Conservation (phyloP, 2,113 vertebrate genomes). For the Butastur rufipennis region DNA sequence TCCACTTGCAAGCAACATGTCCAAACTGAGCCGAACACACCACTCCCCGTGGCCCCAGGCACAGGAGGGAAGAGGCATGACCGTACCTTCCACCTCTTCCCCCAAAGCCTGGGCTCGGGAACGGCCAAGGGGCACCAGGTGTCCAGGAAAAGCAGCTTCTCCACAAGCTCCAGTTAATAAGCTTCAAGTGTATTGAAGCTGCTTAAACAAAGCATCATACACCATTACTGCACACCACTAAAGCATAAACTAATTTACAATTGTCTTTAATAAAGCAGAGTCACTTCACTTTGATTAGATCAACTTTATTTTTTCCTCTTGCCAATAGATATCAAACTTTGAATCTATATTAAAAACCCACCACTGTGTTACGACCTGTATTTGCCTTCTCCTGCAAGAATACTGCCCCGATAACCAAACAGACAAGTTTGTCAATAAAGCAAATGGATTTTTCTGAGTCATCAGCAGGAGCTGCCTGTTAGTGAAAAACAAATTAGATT, state of each 20-base stretch:
- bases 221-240: neutral
- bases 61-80: neutral
- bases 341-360: neutral
- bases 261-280: neutral
- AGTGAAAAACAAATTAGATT: constrained; percentile 36
- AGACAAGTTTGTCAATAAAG: constrained; percentile 35
- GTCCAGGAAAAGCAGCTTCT: neutral
- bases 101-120: neutral
- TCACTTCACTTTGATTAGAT: neutral
- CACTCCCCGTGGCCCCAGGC: neutral
- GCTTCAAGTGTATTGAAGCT: neutral
- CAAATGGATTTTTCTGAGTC: constrained; percentile 44
- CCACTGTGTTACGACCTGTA: neutral
- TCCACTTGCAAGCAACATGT: neutral
- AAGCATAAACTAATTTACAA: neutral
- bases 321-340: neutral
- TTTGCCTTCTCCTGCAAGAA: neutral
- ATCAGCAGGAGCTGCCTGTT: constrained; percentile 17
- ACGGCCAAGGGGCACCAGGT: neutral
- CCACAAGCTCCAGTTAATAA: neutral
- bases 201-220: neutral
- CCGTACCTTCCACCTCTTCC: neutral
- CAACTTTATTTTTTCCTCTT: neutral
- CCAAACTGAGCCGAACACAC: accelerated
- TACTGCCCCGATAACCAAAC: neutral